A percentile compares a stretch with the other conserved stretches of the same genome.
These are phyloP conservation scores for Lepilemur ruficaudatus DNA, from an alignment of 2,797 vertebrate species.

Conservation along the genomic window DNA sequence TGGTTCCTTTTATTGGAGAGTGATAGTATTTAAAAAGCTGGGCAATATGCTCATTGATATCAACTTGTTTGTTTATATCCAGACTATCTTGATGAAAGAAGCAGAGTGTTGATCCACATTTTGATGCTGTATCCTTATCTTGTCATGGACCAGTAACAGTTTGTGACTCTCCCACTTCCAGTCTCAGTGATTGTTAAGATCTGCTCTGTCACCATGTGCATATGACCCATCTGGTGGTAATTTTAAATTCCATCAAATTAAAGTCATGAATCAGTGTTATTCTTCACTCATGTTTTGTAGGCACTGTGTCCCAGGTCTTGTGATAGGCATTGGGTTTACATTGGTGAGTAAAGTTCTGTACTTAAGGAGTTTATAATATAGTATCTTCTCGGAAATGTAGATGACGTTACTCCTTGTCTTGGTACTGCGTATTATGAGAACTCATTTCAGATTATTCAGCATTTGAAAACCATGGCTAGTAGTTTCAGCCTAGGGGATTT, in stretches of 20 bases:
- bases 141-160: not conserved
- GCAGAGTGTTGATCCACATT: not conserved
- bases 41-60: not conserved
- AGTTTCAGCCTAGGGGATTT: not conserved
- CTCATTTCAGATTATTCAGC: conserved; percentile 4
- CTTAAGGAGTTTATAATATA: not conserved
- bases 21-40: not conserved
- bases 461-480: not conserved
- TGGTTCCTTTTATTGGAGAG: not conserved
- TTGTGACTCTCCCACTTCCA: not conserved
- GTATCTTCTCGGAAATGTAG: not conserved
- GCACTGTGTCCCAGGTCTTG: not conserved
- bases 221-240: not conserved
- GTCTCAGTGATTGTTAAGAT: not conserved
- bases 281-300: not conserved
- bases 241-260: not conserved
- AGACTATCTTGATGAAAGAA: not conserved
- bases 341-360: not conserved
- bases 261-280: not conserved
- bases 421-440: not conserved
- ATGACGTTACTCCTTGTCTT: not conserved
- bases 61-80: not conserved
- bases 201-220: not conserved
- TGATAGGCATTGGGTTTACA: not conserved
- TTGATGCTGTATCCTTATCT: not conserved